These are phyloP conservation scores for Oceanodroma leucorhoa DNA, from an alignment of 2,797 vertebrate genomes.

Conservation along the genomic window DNA sequence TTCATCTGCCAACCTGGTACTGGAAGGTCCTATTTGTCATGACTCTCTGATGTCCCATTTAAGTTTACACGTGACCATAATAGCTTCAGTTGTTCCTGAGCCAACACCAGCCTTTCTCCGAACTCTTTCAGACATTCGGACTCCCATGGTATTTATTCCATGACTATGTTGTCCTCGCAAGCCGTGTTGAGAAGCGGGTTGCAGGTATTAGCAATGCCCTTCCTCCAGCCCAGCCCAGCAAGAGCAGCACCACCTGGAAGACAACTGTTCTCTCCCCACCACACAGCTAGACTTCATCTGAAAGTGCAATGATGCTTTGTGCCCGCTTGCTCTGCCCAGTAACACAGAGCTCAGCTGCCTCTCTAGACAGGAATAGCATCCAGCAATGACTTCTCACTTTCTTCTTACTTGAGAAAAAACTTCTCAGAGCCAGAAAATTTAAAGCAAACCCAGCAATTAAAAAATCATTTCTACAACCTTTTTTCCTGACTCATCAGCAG, in stretches of 20 bases:
- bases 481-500: background rate
- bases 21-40: background rate
- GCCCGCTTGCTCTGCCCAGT: background rate
- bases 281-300: background rate
- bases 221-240: background rate
- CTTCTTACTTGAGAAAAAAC: background rate
- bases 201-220: background rate
- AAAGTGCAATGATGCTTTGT: background rate
- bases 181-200: background rate
- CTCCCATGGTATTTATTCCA: background rate
- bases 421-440: background rate
- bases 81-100: background rate
- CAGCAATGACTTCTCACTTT: background rate
- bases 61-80: background rate
- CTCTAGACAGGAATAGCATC: background rate
- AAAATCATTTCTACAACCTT: background rate
- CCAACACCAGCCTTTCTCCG: background rate
- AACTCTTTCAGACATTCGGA: background rate
- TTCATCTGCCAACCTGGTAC: background rate
- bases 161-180: fast-evolving
- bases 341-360: background rate
- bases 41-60: background rate
- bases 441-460: background rate
- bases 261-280: background rate
- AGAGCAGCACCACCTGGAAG: background rate